Conservation (phyloP, 64 coral and sea anemone species). For the Montipora capricornis region DNA sequence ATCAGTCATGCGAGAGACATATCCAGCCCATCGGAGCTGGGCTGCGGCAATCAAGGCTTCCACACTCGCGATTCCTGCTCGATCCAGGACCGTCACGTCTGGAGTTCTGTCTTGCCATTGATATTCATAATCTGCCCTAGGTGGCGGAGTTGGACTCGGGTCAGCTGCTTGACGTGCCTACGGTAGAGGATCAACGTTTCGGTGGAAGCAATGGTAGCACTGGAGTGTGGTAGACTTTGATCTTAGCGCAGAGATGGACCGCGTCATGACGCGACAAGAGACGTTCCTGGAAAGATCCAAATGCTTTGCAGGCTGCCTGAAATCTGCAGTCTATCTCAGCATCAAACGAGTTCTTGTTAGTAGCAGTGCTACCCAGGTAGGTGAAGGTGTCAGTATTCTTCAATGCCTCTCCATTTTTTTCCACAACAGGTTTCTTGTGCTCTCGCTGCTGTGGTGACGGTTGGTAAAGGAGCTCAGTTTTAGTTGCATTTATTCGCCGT, state of each 20-base stretch:
- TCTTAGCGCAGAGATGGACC: background rate
- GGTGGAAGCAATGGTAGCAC: background rate
- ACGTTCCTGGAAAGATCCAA: no score
- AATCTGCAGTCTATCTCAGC: no score
- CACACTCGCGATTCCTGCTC: background rate
- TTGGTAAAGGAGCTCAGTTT: no score
- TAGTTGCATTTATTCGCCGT: no score
- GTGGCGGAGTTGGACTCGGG: background rate
- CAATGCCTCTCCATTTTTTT: no score
- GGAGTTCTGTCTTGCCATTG: background rate
- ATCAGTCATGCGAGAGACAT: constrained; percentile 7
- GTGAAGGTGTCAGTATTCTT: no score
- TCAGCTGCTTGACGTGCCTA: background rate
- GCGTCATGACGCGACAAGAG: no score
- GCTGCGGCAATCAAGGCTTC: background rate
- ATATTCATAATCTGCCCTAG: background rate
- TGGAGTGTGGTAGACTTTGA: background rate
- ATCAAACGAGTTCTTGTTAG: no score
- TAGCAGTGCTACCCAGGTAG: no score
- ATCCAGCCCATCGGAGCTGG: background rate
- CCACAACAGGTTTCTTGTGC: no score
- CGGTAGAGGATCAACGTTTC: background rate
- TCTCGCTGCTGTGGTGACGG: no score
- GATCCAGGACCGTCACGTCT: background rate
- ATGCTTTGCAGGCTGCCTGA: no score